Conservation (phyloP, 2,113 vertebrate species). For the Mormyrus lacerda region DNA sequence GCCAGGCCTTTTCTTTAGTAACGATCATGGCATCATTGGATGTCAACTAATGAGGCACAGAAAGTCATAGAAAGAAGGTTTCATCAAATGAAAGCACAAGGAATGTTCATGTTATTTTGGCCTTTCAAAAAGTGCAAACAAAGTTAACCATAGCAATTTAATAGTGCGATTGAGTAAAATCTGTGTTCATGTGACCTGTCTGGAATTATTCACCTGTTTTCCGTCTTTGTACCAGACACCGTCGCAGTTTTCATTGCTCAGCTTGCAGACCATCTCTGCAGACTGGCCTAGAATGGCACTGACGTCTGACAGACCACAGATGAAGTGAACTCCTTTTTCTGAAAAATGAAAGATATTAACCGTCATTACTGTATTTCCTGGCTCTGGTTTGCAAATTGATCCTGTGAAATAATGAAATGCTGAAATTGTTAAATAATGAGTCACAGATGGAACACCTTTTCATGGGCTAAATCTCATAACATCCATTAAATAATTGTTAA, state of each 20-base stretch:
- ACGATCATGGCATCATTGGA: conserved; percentile 56
- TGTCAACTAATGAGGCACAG: conserved; percentile 52
- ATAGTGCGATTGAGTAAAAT: not conserved
- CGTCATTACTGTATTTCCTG: not conserved
- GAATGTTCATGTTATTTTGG: not conserved
- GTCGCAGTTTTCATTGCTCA: conserved; percentile 60
- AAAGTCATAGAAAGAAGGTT: not conserved
- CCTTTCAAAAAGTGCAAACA: not conserved
- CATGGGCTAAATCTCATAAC: not conserved
- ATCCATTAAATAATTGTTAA: not conserved
- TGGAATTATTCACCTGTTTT: conserved; percentile 54
- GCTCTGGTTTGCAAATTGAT: not conserved
- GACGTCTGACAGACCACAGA: conserved; percentile 59
- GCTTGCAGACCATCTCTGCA: conserved; percentile 60
- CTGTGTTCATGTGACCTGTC: not conserved
- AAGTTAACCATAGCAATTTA: not conserved
- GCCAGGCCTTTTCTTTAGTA: conserved; percentile 60
- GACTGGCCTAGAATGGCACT: conserved; percentile 58
- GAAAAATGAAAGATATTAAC: conserved; percentile 43
- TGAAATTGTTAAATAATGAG: not conserved
- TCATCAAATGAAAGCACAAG: not conserved
- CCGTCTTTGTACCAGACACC: conserved; percentile 79
- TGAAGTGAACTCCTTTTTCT: conserved; percentile 49
- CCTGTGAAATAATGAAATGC: not conserved
- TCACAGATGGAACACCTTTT: not conserved